Conservation (phyloP, 2,888 invertebrate species). For the Agrilus cyanescens region DNA sequence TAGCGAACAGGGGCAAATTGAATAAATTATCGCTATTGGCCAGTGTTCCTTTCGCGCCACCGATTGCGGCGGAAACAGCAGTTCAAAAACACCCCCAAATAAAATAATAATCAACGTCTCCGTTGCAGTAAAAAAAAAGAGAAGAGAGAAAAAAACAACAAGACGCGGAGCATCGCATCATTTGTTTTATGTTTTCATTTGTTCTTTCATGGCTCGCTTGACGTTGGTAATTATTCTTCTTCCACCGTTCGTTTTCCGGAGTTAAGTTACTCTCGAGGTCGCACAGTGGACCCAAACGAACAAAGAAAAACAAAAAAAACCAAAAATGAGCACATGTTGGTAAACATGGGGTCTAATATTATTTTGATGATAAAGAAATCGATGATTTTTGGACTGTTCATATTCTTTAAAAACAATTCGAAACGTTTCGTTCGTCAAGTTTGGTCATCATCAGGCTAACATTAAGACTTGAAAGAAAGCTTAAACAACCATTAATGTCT, state of each 20-base stretch:
- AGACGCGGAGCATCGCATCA: constrained; percentile 27
- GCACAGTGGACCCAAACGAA: no score
- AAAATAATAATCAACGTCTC: constrained; percentile 21
- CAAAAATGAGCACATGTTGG: no score
- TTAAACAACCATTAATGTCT: no score
- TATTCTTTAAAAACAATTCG: no score
- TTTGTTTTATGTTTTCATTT: constrained; percentile 36
- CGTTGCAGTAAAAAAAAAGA: constrained; percentile 1
- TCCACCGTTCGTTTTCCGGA: constrained; percentile 13
- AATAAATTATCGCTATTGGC: constrained; percentile 32
- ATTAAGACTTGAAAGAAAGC: no score
- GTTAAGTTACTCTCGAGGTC: no score
- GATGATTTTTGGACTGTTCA: no score
- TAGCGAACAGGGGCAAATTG: constrained; percentile 27
- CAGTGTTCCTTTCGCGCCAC: constrained; percentile 28
- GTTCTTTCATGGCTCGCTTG: constrained; percentile 34
- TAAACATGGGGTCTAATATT: no score
- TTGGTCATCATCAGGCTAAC: no score
- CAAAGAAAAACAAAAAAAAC: no score
- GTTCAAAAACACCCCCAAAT: constrained; percentile 23
- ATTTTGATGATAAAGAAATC: no score
- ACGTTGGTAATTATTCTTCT: constrained; percentile 34
- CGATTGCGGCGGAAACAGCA: constrained; percentile 26
- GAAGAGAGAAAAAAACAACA: constrained; percentile 13
- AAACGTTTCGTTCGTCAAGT: no score